Evolutionary conservation across 2,113 vertebrate genomes (phyloP).

Genomic region (Paedocypris sp.): DNA sequence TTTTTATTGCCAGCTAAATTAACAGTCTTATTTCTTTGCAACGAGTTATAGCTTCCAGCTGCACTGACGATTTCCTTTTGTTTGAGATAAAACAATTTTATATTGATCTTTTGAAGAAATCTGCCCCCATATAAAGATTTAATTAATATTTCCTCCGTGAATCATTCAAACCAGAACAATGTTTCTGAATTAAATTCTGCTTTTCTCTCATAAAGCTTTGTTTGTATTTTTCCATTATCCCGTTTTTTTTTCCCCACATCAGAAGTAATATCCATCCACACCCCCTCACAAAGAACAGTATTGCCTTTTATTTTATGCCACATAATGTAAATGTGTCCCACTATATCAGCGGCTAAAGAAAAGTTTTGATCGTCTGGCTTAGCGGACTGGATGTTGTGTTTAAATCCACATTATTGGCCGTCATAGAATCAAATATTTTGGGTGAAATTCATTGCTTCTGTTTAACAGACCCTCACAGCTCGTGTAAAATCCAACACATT

Average conservation of each 20-base stretch:
- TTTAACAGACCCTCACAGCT: background rate
- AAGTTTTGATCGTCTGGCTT: too few species aligned
- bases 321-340: background rate
- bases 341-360: too few species aligned
- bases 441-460: background rate
- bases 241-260: too few species aligned
- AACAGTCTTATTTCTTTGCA: constrained; percentile 53
- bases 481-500: background rate
- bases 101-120: constrained; percentile 52
- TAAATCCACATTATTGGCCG: background rate
- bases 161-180: constrained; percentile 21
- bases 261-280: background rate
- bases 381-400: background rate
- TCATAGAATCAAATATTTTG: background rate
- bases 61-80: constrained; percentile 46
- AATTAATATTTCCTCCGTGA: constrained; percentile 31
- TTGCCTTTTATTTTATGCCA: background rate
- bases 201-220: background rate
- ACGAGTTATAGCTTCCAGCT: constrained; percentile 50
- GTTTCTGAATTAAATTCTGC: background rate
- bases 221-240: background rate
- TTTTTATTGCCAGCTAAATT: constrained; percentile 65
- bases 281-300: background rate
- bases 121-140: constrained; percentile 35
- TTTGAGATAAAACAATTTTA: constrained; percentile 47